Evolutionary conservation across 2,113 vertebrate genomes (phyloP).

Genomic region (Archilochus colubris): DNA sequence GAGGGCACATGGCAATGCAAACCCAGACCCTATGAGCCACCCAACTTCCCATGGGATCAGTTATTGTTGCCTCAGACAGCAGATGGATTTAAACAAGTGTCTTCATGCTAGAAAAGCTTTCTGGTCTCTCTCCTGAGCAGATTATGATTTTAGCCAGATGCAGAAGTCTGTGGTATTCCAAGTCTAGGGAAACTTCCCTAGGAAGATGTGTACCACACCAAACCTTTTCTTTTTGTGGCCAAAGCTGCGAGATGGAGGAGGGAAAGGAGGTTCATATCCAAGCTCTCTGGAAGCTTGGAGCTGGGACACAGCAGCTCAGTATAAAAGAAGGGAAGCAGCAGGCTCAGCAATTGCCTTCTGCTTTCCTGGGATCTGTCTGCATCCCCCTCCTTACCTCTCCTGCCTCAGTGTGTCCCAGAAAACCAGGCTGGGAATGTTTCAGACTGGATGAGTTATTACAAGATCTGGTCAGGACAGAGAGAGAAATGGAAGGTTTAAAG

Average conservation of each 20-base stretch:
- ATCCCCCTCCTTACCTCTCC: neutral
- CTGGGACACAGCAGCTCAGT: neutral
- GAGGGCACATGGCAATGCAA: neutral
- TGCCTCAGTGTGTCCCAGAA: neutral
- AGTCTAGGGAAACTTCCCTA: neutral
- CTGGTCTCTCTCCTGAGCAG: neutral
- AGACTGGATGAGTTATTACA: neutral
- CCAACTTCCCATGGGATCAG: neutral
- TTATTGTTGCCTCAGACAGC: slow-evolving; percentile 2
- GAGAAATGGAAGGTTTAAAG: neutral
- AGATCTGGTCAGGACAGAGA: neutral
- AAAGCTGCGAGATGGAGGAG: neutral
- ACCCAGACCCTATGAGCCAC: neutral
- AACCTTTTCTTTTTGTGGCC: neutral
- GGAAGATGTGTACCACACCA: neutral
- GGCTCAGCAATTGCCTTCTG: neutral
- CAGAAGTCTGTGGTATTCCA: neutral
- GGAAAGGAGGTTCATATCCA: neutral
- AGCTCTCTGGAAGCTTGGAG: neutral
- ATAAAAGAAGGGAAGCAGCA: neutral
- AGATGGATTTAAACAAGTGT: slow-evolving; percentile 35
- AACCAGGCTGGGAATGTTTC: neutral
- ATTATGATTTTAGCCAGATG: neutral
- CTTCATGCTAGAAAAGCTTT: neutral
- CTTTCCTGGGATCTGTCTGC: neutral